Conservation (phyloP, 64 coral and sea anemone genomes). For the Porites australiensis region DNA sequence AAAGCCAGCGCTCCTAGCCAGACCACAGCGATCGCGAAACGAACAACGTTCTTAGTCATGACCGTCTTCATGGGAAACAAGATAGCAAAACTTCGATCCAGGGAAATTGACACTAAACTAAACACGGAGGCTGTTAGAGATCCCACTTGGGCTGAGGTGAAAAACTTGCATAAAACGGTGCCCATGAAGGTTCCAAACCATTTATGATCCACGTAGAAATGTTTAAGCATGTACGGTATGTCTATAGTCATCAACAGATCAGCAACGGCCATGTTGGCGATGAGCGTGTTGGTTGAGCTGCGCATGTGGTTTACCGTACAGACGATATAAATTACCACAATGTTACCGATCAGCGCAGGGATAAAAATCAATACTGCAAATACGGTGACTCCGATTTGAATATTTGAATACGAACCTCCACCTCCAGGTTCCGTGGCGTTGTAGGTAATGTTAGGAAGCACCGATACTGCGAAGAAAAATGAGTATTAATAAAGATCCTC, state of each 20-base stretch:
- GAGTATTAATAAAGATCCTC: too few relatives aligned
- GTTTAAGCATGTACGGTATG: constrained; percentile 74
- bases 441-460: too few relatives aligned
- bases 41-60: constrained; percentile 50
- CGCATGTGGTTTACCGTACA: too few relatives aligned
- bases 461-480: too few relatives aligned
- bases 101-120: constrained; percentile 64
- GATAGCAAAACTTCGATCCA: constrained; percentile 67
- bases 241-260: constrained; percentile 72
- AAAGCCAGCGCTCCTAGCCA: constrained; percentile 46
- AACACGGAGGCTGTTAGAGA: constrained; percentile 57
- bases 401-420: too few relatives aligned
- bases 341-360: constrained; percentile 34
- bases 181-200: constrained; percentile 77
- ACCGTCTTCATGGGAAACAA: constrained; percentile 66
- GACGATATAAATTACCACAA: constrained; percentile 44
- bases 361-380: constrained; percentile 37
- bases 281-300: too few relatives aligned
- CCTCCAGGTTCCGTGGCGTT: too few relatives aligned
- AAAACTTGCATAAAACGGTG: constrained; percentile 48
- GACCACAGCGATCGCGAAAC: constrained; percentile 21
- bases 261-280: too few relatives aligned
- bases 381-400: constrained; percentile 58
- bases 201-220: constrained; percentile 16
- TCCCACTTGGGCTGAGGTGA: constrained; percentile 58